A percentile compares a stretch with the other conserved stretches of the same genome.
phyloP scores from a whole-genome alignment of 2,888 invertebrate genomes.

The Campoplex capitator region DNA sequence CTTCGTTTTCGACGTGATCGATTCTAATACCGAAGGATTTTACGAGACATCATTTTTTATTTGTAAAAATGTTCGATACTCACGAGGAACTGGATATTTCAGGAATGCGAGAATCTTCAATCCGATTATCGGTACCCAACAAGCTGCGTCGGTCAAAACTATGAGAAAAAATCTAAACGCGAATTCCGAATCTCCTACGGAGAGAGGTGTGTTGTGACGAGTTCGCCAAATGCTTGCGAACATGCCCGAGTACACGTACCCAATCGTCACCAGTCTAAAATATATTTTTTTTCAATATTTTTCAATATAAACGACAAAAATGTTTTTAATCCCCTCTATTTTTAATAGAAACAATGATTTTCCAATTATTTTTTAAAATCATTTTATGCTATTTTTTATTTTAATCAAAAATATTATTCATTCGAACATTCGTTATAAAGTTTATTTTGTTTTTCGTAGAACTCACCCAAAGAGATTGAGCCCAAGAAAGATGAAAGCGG shows the following conservation, averaged over 20 bases:
- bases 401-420: background rate
- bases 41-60: background rate
- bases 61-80: slow-evolving; percentile 69
- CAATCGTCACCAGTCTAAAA: slow-evolving; percentile 86
- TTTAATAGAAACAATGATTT: too few relatives aligned
- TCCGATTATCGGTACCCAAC: slow-evolving; percentile 90
- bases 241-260: slow-evolving; percentile 87
- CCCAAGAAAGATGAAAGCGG: slow-evolving; percentile 89
- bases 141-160: slow-evolving; percentile 89
- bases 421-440: background rate
- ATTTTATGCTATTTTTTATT: too few relatives aligned
- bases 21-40: slow-evolving; percentile 28
- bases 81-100: slow-evolving; percentile 84
- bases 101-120: slow-evolving; percentile 88
- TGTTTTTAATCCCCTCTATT: background rate
- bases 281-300: slow-evolving; percentile 71
- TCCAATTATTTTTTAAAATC: background rate
- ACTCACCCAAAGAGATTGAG: slow-evolving; percentile 87
- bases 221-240: slow-evolving; percentile 88
- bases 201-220: slow-evolving; percentile 87
- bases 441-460: background rate
- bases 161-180: slow-evolving; percentile 89
- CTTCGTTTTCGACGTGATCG: slow-evolving; percentile 58
- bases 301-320: slow-evolving; percentile 7
- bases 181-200: slow-evolving; percentile 88